Base-by-base conservation (phyloP, 2,113 vertebrate species). In the Epinephelus moara region DNA sequence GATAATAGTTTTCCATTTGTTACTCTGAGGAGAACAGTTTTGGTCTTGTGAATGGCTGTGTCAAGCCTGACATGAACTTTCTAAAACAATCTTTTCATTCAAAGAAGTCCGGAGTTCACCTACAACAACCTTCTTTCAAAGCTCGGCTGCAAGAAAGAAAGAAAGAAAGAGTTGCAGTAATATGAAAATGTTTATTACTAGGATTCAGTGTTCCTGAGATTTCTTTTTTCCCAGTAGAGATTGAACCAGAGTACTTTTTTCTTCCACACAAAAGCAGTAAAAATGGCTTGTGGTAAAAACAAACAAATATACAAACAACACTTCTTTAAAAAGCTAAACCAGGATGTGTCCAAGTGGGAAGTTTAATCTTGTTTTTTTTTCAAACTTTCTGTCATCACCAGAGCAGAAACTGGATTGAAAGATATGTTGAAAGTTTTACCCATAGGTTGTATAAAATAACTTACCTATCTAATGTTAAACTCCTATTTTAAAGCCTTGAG, bases 251-350 rank as follows among this genome's bases (percentile, higher is more conserved):
- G 45, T 11, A 23, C 49, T 23, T 74, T 74, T 77, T 37, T 37
- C 33, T 66, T 59, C 42, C 60, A 27, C 14, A 45, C 14, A 56
- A 13, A 5, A 47, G 42, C 42, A 47, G 30, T 27, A 19, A 18
- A 27, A 27, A 27, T 25, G 23, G 55, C 68, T 71, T 72, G 19
- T 11, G 45, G 60, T 56, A 13, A 42, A 75, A 64, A 59, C 14
- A 15, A 52, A 53, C 8, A 53, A 19, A 53, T 18, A 21, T 3
- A 53, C 6, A 30, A 55, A 55, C 40, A 52, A 18, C 33, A 3
- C 11, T 52, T 60, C 10, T 80, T 83, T 68, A 33, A 74, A 86
- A 75, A 21, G 49, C 18, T 18, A 37, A 55, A 66, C 8, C 70
- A 4, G 77, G 47, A 76, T 66, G 47, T 40, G 37, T 78, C 45